Percentiles rank a stretch among this genome's conserved stretches.
phyloP scores from a whole-genome alignment of 1,140 invertebrate genomes.

The Sarcophaga peregrina region DNA sequence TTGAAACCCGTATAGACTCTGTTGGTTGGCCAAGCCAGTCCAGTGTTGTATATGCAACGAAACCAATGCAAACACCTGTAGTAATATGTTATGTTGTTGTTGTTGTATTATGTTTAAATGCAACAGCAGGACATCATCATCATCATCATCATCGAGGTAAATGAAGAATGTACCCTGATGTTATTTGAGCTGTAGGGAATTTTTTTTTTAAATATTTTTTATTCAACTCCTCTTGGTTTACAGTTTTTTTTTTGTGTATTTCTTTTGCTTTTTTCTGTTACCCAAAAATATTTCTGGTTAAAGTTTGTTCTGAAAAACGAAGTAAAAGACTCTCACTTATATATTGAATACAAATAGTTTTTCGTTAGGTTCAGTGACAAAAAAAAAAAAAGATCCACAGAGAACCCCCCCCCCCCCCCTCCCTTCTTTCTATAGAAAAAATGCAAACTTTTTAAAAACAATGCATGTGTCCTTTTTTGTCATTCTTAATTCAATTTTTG shows the following conservation, averaged over 20 bases:
- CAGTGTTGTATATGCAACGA: not conserved
- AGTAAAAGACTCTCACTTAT: no score
- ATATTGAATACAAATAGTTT: no score
- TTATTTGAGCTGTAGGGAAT: slow-evolving; percentile 24
- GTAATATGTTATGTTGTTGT: not conserved
- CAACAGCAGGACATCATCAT: slow-evolving; percentile 33
- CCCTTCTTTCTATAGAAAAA: no score
- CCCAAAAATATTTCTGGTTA: no score
- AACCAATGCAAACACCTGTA: slow-evolving; percentile 31
- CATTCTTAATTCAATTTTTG: no score
- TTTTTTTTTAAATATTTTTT: not conserved
- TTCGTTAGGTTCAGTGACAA: no score
- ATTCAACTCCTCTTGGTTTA: not conserved
- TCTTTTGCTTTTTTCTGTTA: no score
- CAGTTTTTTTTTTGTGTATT: not conserved
- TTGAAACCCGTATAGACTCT: not conserved
- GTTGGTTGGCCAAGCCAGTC: not conserved
- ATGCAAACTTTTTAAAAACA: no score
- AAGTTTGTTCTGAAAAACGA: no score
- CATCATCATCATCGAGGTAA: not conserved
- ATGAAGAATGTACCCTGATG: slow-evolving; percentile 36
- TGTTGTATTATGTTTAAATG: not conserved
- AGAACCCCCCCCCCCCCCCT: no score
- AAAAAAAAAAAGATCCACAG: no score
- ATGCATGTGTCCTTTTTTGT: no score